Conservation (phyloP, 2,888 invertebrate genomes). For the Caradrina kadenii region DNA sequence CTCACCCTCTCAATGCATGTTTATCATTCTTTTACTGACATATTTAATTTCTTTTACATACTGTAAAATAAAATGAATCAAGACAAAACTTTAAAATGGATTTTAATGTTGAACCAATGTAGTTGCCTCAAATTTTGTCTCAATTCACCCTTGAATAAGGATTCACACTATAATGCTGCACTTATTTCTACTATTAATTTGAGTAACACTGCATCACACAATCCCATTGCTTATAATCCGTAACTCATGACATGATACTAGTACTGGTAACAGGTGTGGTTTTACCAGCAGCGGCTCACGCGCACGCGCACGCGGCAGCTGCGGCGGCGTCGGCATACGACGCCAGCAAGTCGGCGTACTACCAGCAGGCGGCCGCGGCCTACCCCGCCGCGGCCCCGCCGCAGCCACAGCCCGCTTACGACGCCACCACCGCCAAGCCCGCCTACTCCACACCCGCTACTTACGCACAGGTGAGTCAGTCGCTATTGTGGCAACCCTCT, state of each 20-base stretch:
- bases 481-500: too few species aligned
- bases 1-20: too few species aligned
- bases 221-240: not conserved
- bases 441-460: constrained; percentile 93
- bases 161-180: too few species aligned
- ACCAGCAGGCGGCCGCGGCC: constrained; percentile 94
- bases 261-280: constrained; percentile 55
- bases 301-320: constrained; percentile 88
- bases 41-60: too few species aligned
- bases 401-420: constrained; percentile 91
- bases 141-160: too few species aligned
- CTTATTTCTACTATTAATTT: too few species aligned
- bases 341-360: constrained; percentile 95
- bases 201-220: too few species aligned
- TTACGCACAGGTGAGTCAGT: constrained; percentile 90
- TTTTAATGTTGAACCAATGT: too few species aligned
- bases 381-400: constrained; percentile 92
- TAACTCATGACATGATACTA: constrained; percentile 33
- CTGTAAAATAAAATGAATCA: too few species aligned
- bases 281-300: constrained; percentile 82
- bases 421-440: constrained; percentile 91
- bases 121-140: too few species aligned
- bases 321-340: constrained; percentile 93
- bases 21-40: too few species aligned
- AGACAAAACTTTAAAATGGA: too few species aligned